Evolutionary conservation across 2,113 vertebrate species (phyloP).

Genomic region (Nibea coibor): DNA sequence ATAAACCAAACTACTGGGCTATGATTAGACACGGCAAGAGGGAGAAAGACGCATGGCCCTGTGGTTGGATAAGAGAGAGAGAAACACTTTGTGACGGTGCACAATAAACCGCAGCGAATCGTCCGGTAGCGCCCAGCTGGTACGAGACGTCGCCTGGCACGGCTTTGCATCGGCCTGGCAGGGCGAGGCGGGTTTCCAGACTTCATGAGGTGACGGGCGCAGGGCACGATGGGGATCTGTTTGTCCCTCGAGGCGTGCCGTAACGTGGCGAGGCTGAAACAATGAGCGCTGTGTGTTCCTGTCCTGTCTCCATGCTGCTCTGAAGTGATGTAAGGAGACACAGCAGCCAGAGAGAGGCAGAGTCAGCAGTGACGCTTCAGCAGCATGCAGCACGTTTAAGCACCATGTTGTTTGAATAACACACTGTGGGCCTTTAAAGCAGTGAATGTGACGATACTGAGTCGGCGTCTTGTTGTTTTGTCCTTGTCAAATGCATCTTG

Average conservation of each 20-base stretch:
- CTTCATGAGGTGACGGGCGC: slow-evolving; percentile 30
- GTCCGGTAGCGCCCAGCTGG: slow-evolving; percentile 49
- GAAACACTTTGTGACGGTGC: slow-evolving; percentile 44
- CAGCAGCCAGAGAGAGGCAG: neutral
- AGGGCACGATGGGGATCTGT: neutral
- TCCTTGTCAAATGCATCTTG: neutral
- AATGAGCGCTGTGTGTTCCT: slow-evolving; percentile 56
- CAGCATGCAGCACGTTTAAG: neutral
- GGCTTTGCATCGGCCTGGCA: slow-evolving; percentile 24
- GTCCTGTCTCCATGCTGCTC: slow-evolving; percentile 55
- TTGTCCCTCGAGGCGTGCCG: slow-evolving; percentile 25
- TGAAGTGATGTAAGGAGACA: slow-evolving; percentile 39
- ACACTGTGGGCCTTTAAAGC: neutral
- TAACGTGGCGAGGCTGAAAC: slow-evolving; percentile 29
- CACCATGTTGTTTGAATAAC: neutral
- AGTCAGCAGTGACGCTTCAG: slow-evolving; percentile 14
- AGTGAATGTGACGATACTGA: neutral
- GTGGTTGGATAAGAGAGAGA: slow-evolving; percentile 34
- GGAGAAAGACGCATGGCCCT: slow-evolving; percentile 42
- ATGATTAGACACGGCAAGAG: slow-evolving; percentile 50
- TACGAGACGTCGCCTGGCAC: slow-evolving; percentile 40
- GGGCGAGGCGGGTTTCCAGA: slow-evolving; percentile 29
- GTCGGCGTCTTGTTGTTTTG: neutral
- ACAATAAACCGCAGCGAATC: slow-evolving; percentile 39
- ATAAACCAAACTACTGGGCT: slow-evolving; percentile 48